Evolutionary conservation across 1,140 invertebrate genomes (phyloP).

Genomic region (Brachionus sp.): DNA sequence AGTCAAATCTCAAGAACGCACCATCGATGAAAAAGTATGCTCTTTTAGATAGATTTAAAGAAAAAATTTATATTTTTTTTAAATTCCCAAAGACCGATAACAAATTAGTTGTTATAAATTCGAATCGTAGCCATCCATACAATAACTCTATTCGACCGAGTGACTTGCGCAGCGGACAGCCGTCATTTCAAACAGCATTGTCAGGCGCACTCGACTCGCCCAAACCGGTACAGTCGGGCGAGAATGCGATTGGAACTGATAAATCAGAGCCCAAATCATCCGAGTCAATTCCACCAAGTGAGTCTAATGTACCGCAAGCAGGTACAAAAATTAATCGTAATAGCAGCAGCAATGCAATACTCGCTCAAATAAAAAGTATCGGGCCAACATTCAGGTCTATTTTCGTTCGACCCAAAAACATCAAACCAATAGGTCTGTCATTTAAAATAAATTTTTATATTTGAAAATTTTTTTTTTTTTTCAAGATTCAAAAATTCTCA

Average conservation of each 20-base stretch:
- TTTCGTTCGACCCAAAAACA: slow-evolving; percentile 28
- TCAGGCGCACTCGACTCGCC: neutral
- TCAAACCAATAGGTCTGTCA: neutral
- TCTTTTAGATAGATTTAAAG: neutral
- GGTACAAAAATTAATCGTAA: slow-evolving; percentile 21
- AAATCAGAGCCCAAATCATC: neutral
- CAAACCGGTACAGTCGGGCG: neutral
- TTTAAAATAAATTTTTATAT: neutral
- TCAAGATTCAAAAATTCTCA: neutral
- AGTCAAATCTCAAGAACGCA: neutral
- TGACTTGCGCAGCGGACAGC: neutral
- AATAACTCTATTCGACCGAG: slow-evolving; percentile 7
- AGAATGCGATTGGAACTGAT: neutral
- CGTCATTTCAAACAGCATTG: neutral
- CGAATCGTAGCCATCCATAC: slow-evolving; percentile 16
- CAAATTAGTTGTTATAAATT: slow-evolving; percentile 31
- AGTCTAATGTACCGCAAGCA: slow-evolving; percentile 4
- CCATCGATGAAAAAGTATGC: neutral
- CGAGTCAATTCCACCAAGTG: neutral
- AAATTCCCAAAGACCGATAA: neutral
- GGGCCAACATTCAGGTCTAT: slow-evolving; percentile 22
- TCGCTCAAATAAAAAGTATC: slow-evolving; percentile 35
- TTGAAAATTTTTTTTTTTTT: neutral
- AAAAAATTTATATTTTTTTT: neutral
- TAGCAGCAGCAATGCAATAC: slow-evolving; percentile 14